These are phyloP conservation scores for Pogonocichla stellata DNA, from an alignment of 2,113 vertebrate genomes.

Conservation along the genomic window DNA sequence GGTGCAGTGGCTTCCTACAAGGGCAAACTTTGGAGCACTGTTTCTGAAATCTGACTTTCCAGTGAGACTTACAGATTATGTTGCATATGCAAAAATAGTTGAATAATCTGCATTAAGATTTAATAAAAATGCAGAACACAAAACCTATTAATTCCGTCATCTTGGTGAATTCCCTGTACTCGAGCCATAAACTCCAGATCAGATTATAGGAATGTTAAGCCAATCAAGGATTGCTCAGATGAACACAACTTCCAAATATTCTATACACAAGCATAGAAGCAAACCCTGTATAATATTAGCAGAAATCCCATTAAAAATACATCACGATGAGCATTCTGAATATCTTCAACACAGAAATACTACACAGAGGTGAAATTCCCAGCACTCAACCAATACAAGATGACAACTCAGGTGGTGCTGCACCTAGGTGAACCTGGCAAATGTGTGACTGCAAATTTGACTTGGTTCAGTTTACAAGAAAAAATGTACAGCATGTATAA, in stretches of 20 bases:
- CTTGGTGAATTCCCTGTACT: background rate
- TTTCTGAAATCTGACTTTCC: background rate
- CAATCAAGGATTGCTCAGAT: background rate
- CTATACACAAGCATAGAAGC: background rate
- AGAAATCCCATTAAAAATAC: background rate
- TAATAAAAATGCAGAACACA: background rate
- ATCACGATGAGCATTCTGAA: background rate
- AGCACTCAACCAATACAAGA: background rate
- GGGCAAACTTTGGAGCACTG: background rate
- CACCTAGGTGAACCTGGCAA: rapidly evolving
- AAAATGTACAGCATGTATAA: background rate
- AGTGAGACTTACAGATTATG: background rate
- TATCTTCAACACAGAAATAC: background rate
- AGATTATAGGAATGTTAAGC: background rate
- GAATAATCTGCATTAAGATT: background rate
- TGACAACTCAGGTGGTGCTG: background rate
- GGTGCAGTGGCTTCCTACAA: background rate
- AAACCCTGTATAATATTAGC: background rate
- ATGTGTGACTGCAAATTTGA: rapidly evolving
- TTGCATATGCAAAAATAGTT: background rate
- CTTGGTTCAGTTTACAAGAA: background rate
- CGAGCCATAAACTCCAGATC: background rate
- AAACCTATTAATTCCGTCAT: background rate
- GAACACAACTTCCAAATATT: background rate
- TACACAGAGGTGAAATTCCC: background rate